Percentiles rank a stretch among this genome's conserved stretches.
These are phyloP conservation scores for Dissostichus mawsoni DNA, from an alignment of 2,113 vertebrate genomes.

Conservation along the genomic window DNA sequence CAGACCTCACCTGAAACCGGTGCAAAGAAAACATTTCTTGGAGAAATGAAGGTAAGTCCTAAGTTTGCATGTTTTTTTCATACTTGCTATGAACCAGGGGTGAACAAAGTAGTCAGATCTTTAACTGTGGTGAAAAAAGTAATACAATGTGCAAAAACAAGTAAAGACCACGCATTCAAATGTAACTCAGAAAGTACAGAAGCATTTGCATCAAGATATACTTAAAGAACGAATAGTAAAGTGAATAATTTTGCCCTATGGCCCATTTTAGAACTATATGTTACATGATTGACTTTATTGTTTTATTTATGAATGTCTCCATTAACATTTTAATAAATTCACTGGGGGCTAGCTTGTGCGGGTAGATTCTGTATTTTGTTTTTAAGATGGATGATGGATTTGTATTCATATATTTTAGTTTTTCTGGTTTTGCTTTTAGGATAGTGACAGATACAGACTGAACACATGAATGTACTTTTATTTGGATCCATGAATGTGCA, in stretches of 20 bases:
- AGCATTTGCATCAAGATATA: too few species aligned
- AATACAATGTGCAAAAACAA: too few species aligned
- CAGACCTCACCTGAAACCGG: accelerated
- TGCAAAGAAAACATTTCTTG: not conserved
- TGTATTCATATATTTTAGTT: not conserved
- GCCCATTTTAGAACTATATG: too few species aligned
- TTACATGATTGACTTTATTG: not conserved
- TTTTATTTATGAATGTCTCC: too few species aligned
- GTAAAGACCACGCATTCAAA: too few species aligned
- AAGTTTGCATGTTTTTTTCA: not conserved
- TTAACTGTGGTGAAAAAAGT: too few species aligned
- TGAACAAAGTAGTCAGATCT: too few species aligned
- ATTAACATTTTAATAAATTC: too few species aligned
- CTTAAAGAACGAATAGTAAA: too few species aligned
- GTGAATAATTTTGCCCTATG: too few species aligned
- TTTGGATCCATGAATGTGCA: not conserved
- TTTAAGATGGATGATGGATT: not conserved
- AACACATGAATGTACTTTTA: not conserved
- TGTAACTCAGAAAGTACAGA: too few species aligned
- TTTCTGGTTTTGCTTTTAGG: not conserved
- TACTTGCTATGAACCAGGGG: not conserved
- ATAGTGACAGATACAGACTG: not conserved
- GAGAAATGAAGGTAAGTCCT: constrained; percentile 14
- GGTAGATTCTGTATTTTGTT: not conserved
- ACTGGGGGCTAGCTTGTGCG: too few species aligned